These are phyloP conservation scores for Papilio helenus DNA, from an alignment of 1,140 invertebrate species.

Conservation along the genomic window DNA sequence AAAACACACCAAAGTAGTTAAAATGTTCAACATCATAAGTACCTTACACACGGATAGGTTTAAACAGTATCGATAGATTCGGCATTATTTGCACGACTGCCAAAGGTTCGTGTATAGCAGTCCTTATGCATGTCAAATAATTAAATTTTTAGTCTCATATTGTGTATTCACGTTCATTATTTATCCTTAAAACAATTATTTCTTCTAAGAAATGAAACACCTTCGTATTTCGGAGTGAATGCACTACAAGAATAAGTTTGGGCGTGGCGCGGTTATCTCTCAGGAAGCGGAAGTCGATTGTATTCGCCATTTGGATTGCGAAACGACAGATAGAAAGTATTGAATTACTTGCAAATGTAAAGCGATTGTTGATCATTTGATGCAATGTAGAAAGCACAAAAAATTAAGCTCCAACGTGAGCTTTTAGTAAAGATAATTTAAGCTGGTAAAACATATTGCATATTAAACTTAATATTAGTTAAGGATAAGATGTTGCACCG, in stretches of 20 bases:
- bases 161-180: not conserved
- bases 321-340: slow-evolving; percentile 63
- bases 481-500: not conserved
- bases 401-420: not conserved
- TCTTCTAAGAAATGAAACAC: not conserved
- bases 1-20: not conserved
- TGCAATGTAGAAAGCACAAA: slow-evolving; percentile 13
- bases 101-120: not conserved
- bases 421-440: slow-evolving; percentile 11
- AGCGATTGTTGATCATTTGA: slow-evolving; percentile 35
- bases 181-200: not conserved
- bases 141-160: not conserved
- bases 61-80: not conserved
- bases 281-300: slow-evolving; percentile 78
- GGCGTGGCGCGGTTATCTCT: slow-evolving; percentile 72
- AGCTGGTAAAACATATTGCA: not conserved
- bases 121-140: not conserved
- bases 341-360: slow-evolving; percentile 58
- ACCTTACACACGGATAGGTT: not conserved
- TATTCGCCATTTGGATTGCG: slow-evolving; percentile 57
- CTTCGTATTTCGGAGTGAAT: slow-evolving; percentile 45
- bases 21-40: not conserved
- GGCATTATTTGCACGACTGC: not conserved
- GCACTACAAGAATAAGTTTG: slow-evolving; percentile 46
- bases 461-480: not conserved